Percentiles rank a stretch among this genome's conserved stretches.
phyloP scores from a whole-genome alignment of 2,113 vertebrate genomes.

The Pongo pygmaeus region DNA sequence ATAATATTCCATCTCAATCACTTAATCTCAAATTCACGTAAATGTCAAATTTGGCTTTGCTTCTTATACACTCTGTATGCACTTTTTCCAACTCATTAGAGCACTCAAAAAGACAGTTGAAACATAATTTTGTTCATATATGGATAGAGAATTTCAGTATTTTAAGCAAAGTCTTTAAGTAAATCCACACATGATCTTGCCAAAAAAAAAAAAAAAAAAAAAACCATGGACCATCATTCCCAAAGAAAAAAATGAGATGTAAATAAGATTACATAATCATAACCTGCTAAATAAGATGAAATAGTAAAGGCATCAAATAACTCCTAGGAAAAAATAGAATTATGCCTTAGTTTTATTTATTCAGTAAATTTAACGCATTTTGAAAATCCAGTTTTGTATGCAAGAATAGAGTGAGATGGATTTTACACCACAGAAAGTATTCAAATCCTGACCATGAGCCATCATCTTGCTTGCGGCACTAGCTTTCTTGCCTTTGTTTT shows the following conservation, averaged over 20 bases:
- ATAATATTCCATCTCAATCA: background rate
- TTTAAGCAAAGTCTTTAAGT: background rate
- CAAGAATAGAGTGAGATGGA: background rate
- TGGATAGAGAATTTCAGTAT: background rate
- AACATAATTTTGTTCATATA: fast-evolving
- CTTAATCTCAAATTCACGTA: background rate
- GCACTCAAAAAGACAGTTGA: background rate
- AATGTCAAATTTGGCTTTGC: background rate
- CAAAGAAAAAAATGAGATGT: background rate
- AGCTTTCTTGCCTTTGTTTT: background rate
- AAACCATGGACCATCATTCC: background rate
- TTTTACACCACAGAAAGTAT: background rate
- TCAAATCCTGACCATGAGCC: background rate
- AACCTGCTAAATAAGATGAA: background rate
- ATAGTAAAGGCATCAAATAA: background rate
- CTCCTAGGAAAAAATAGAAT: background rate
- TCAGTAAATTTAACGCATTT: background rate
- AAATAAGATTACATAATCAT: background rate
- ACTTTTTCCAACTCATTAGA: background rate
- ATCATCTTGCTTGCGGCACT: background rate
- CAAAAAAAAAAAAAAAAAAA: background rate
- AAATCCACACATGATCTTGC: background rate
- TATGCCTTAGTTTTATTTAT: background rate
- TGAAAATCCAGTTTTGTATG: background rate
- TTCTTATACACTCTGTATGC: background rate